These are phyloP conservation scores for Temnothorax ravouxi DNA, from an alignment of 2,888 invertebrate genomes.

Conservation along the genomic window DNA sequence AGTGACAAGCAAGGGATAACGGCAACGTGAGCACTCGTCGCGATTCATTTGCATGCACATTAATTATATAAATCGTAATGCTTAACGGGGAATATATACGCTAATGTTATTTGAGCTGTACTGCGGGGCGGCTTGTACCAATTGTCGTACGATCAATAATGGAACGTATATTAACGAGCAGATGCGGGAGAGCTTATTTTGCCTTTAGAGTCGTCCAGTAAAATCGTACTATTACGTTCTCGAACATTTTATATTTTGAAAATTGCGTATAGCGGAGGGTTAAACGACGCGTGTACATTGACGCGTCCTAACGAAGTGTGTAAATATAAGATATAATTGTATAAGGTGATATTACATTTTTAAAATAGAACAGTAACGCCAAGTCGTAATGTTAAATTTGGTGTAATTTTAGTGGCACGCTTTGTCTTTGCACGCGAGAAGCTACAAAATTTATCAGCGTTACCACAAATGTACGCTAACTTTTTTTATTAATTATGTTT, in stretches of 20 bases:
- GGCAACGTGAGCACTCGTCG: conserved; percentile 16
- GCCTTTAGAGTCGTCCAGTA: neutral
- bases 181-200: neutral
- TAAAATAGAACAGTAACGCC: neutral
- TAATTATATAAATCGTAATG: conserved; percentile 31
- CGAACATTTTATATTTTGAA: conserved; percentile 1
- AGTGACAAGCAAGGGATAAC: neutral
- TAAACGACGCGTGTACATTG: conserved; percentile 25
- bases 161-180: conserved; percentile 6
- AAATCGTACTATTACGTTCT: neutral
- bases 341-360: conserved; percentile 13
- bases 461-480: neutral
- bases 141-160: conserved; percentile 8
- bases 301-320: conserved; percentile 10
- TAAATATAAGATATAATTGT: conserved; percentile 42
- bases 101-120: conserved; percentile 24
- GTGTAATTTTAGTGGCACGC: neutral
- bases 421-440: conserved; percentile 28
- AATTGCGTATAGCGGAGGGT: neutral
- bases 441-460: neutral
- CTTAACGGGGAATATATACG: conserved; percentile 48
- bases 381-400: conserved; percentile 21
- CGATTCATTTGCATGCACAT: conserved; percentile 26
- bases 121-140: neutral
- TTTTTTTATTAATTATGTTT: neutral